These are phyloP conservation scores for Campoplex nolae DNA, from an alignment of 2,888 invertebrate genomes.

Conservation along the genomic window DNA sequence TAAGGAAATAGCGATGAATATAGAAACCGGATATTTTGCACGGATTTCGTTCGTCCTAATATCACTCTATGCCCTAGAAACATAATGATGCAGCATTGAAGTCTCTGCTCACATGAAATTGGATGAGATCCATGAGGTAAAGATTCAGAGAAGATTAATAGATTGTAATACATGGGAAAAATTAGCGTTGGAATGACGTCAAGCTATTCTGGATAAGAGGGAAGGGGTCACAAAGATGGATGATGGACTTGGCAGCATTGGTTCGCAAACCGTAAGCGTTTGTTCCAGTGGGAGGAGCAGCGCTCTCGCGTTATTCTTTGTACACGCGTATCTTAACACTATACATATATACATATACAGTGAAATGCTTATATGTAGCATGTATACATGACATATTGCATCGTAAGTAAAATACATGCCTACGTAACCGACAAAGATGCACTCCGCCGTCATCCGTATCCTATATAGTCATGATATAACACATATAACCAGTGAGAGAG, in stretches of 20 bases:
- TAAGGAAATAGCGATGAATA: too few relatives aligned
- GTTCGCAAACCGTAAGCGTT: conserved; percentile 74
- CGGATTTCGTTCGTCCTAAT: neutral
- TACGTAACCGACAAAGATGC: conserved; percentile 73
- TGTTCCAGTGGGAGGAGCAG: conserved; percentile 79
- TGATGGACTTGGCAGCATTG: conserved; percentile 73
- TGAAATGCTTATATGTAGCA: conserved; percentile 1
- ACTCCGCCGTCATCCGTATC: conserved; percentile 67
- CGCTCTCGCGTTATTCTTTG: conserved; percentile 72
- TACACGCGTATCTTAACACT: conserved; percentile 46
- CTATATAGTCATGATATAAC: conserved; percentile 35
- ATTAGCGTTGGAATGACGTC: conserved; percentile 56
- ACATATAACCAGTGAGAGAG: conserved; percentile 24
- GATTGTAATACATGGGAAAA: neutral
- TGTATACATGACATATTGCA: conserved; percentile 63
- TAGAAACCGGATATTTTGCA: conserved; percentile 15
- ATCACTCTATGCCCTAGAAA: neutral
- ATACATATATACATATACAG: neutral
- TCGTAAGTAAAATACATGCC: conserved; percentile 69
- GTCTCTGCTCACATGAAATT: neutral
- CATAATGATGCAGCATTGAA: neutral
- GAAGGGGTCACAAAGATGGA: conserved; percentile 61
- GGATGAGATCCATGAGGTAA: neutral
- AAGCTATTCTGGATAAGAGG: conserved; percentile 50
- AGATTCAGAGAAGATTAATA: neutral